Conservation (phyloP, 2,888 invertebrate genomes). For the Pediacus dermestoides region DNA sequence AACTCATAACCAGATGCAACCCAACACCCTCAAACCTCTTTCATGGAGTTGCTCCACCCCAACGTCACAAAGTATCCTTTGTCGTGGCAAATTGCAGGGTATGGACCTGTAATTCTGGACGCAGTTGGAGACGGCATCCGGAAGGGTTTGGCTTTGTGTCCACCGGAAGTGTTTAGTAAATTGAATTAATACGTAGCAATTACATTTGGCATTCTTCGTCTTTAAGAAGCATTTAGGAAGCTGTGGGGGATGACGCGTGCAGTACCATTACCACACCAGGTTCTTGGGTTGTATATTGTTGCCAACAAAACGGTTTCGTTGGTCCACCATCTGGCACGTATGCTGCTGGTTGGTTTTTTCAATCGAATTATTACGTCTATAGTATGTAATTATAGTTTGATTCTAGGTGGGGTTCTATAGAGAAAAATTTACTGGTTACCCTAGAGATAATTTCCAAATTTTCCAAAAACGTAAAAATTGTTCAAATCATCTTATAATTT, state of each 20-base stretch:
- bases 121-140: conserved; percentile 45
- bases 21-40: conserved; percentile 39
- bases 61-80: conserved; percentile 42
- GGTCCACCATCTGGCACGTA: too few species aligned
- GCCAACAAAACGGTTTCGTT: too few species aligned
- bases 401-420: too few species aligned
- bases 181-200: conserved; percentile 53
- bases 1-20: too few species aligned
- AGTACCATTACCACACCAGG: conserved; percentile 46
- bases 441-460: too few species aligned
- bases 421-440: too few species aligned
- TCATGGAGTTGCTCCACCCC: conserved; percentile 36
- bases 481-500: too few species aligned
- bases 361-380: too few species aligned
- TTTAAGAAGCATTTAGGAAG: conserved; percentile 50
- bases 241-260: conserved; percentile 43
- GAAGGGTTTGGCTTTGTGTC: conserved; percentile 45
- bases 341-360: too few species aligned
- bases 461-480: too few species aligned
- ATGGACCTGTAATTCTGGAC: conserved; percentile 46
- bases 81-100: conserved; percentile 49
- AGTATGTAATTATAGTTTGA: too few species aligned
- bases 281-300: too few species aligned
- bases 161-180: conserved; percentile 49
- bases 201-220: conserved; percentile 47